These are phyloP conservation scores for Plemyria rubiginata DNA, from an alignment of 2,888 invertebrate genomes.

Conservation along the genomic window DNA sequence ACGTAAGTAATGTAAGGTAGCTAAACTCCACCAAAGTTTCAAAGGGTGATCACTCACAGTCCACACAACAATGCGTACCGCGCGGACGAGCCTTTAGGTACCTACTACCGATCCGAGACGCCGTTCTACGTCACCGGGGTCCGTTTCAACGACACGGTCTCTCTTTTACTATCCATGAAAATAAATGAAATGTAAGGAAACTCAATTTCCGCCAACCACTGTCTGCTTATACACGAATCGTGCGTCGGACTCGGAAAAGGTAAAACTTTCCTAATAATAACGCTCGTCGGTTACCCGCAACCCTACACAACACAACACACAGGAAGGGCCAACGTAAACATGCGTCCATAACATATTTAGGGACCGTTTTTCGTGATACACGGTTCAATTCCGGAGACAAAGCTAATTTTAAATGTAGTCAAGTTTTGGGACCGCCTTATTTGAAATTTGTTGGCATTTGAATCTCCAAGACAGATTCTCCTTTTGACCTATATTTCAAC, in stretches of 20 bases:
- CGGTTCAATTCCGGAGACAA: slow-evolving; percentile 37
- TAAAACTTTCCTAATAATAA: slow-evolving; percentile 64
- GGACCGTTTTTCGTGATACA: slow-evolving; percentile 50
- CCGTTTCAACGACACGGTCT: slow-evolving; percentile 47
- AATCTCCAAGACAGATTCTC: slow-evolving; percentile 12
- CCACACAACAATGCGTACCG: slow-evolving; percentile 7
- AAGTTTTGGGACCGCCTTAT: slow-evolving; percentile 13
- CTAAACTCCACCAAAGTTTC: slow-evolving; percentile 7
- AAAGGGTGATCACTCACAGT: slow-evolving; percentile 8
- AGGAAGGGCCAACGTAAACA: slow-evolving; percentile 50
- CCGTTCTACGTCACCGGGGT: slow-evolving; percentile 45
- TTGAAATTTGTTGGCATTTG: slow-evolving; percentile 20
- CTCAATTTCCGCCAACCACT: slow-evolving; percentile 64
- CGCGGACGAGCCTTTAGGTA: slow-evolving; percentile 38
- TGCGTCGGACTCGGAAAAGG: slow-evolving; percentile 45
- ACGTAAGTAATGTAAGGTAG: neutral
- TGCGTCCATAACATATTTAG: slow-evolving; percentile 59
- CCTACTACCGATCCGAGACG: slow-evolving; percentile 44
- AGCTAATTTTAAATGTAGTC: slow-evolving; percentile 42
- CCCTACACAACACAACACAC: slow-evolving; percentile 29
- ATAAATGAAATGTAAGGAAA: slow-evolving; percentile 63
- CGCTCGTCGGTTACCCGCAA: slow-evolving; percentile 40
- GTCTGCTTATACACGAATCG: slow-evolving; percentile 53
- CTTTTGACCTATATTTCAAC: slow-evolving; percentile 24
- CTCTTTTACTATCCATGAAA: slow-evolving; percentile 51